These are phyloP conservation scores for Neoniphon sammara DNA, from an alignment of 2,797 vertebrate genomes.

Conservation along the genomic window DNA sequence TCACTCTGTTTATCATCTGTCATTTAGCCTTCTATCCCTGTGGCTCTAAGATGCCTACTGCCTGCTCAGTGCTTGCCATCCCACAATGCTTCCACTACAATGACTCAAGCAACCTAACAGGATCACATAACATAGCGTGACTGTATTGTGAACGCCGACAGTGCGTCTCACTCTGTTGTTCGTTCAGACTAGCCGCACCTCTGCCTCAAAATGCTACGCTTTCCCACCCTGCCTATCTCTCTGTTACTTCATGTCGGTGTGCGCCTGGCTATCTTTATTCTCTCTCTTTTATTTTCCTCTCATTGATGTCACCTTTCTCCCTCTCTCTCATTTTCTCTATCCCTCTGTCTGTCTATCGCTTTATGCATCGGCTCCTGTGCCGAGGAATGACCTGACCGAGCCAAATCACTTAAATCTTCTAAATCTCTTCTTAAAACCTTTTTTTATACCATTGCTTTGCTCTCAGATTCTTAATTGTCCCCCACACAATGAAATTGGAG, in stretches of 20 bases:
- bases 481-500: background rate
- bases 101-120: constrained; percentile 66
- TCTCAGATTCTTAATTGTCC: background rate
- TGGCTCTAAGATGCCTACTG: constrained; percentile 58
- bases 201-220: constrained; percentile 35
- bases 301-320: background rate
- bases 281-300: background rate
- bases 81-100: constrained; percentile 62
- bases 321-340: background rate
- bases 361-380: background rate
- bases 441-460: background rate
- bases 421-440: no score
- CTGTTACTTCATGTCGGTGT: constrained; percentile 15
- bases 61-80: constrained; percentile 43
- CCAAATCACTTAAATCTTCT: background rate
- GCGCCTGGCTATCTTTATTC: constrained; percentile 28
- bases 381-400: background rate
- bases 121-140: constrained; percentile 68
- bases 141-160: constrained; percentile 55
- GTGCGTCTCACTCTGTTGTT: constrained; percentile 60
- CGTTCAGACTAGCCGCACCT: constrained; percentile 38
- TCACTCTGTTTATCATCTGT: constrained; percentile 76
- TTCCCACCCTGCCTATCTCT: constrained; percentile 27
- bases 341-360: background rate
- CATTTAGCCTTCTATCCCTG: constrained; percentile 64